A percentile compares a stretch with the other conserved stretches of the same genome.
phyloP scores from a whole-genome alignment of 2,888 invertebrate genomes.

The Lottia scabra region DNA sequence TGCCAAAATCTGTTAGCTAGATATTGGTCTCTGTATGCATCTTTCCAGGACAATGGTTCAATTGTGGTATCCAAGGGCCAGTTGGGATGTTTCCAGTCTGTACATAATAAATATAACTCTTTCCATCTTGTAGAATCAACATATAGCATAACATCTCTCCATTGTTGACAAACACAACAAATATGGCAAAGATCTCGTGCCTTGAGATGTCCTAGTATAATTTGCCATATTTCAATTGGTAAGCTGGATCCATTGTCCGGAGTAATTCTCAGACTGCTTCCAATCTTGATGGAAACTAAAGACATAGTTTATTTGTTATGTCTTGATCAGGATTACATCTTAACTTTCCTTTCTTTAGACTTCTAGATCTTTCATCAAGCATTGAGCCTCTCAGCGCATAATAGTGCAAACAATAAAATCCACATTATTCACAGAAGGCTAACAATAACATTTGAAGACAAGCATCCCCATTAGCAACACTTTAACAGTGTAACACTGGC shows the following conservation, averaged over 20 bases:
- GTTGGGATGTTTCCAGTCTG: slow-evolving; percentile 57
- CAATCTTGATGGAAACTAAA: slow-evolving; percentile 38
- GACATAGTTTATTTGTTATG: slow-evolving; percentile 15
- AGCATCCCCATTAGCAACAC: no score
- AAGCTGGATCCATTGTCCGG: slow-evolving; percentile 55
- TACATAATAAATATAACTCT: slow-evolving; percentile 50
- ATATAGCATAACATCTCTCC: slow-evolving; percentile 56
- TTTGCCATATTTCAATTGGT: slow-evolving; percentile 62
- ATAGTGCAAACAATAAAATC: no score
- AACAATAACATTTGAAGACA: no score
- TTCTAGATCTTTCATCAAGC: no score
- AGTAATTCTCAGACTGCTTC: slow-evolving; percentile 42
- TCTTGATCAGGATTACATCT: no score
- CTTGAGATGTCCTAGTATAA: slow-evolving; percentile 53
- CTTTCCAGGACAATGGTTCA: slow-evolving; percentile 57
- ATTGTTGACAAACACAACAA: slow-evolving; percentile 57
- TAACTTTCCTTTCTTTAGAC: no score
- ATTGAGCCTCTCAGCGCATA: no score
- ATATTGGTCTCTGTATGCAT: slow-evolving; percentile 53
- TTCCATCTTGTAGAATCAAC: slow-evolving; percentile 57
- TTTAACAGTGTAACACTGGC: no score
- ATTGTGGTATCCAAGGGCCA: slow-evolving; percentile 57
- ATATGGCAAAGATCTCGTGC: slow-evolving; percentile 53
- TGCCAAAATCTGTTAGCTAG: slow-evolving; percentile 52
- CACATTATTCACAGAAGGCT: no score